Evolutionary conservation across 2,113 vertebrate species (phyloP), one percentile per base, ranked within the genome.

Genomic region (Pipra filicauda): DNA sequence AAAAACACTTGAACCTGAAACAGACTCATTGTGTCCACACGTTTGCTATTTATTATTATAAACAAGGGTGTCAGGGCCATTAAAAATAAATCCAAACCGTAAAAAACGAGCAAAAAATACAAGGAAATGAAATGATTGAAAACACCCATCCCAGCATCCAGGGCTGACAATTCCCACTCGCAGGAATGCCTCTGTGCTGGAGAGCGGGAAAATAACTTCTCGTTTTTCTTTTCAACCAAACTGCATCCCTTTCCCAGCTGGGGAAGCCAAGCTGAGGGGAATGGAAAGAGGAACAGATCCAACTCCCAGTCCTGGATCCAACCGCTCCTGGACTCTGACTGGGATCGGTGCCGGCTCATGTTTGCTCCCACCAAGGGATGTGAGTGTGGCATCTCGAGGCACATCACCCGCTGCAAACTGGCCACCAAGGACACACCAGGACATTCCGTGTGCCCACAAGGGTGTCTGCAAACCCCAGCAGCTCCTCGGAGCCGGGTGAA

Each of bases 1-100:
- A 94, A 93, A 95, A 95, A 91, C 93, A 96, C 88, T 93, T 78
- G 72, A 90, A 94, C 95, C 93, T 96, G 93, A 97, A 97, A 94
- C 52, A 67, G 88, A 72, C 76, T 91, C 92, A 95, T 94, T 97
- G 95, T 94, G 89, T 96, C 95, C 79, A 75, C 87, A 78, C 59
- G 7, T 73, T 95, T 44, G 93, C 85, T 96, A 71, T 96, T 97
- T 96, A 93, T 96, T 96, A 87, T 96, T 95, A 96, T 58, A 94
- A 96, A 97, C 80, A 95, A 94, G 91, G 71, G 95, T 91, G 93
- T 94, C 89, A 31, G 92, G 48, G 91, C 82, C 91, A 94, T 94
- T 96, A 95, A 94, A 97, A 97, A 96, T 95, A 96, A 97, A 96
- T 91, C 2, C 18, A 64, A 96, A 79, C 0, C 28, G 88, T 81